Evolutionary conservation across 1,140 invertebrate genomes (phyloP).

Genomic region (Magallana gigas): DNA sequence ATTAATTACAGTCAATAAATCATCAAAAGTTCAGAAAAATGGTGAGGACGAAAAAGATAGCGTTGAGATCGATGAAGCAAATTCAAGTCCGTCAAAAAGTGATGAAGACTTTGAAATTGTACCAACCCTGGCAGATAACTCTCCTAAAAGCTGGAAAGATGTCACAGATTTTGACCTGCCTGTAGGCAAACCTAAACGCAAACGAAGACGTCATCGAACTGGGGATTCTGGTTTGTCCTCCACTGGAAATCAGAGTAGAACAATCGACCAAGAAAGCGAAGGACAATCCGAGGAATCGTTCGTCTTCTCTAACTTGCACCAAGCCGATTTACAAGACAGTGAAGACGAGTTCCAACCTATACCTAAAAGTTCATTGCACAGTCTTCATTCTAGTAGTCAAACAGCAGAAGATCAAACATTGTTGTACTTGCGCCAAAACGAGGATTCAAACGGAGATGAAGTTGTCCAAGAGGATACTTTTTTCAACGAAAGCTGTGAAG

Average conservation of each 20-base stretch:
- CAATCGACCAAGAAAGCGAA: not conserved
- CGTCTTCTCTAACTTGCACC: not conserved
- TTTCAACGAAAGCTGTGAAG: not conserved
- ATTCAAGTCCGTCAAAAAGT: not conserved
- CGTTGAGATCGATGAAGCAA: not conserved
- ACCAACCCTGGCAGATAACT: not conserved
- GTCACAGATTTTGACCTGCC: not conserved
- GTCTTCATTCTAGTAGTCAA: not conserved
- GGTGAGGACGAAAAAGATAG: too few relatives aligned
- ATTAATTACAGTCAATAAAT: not conserved
- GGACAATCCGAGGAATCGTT: not conserved
- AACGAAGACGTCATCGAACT: conserved; percentile 37
- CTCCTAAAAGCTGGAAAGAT: conserved; percentile 30
- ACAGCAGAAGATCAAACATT: not conserved
- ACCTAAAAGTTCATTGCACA: not conserved
- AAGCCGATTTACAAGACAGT: not conserved
- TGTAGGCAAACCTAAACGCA: not conserved
- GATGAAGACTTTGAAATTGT: not conserved
- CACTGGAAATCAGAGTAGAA: not conserved
- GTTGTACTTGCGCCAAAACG: not conserved
- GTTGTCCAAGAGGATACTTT: conserved; percentile 13
- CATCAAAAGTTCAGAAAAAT: not conserved
- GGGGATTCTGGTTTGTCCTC: conserved; percentile 46
- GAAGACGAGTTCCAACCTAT: not conserved
- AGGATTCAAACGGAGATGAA: not conserved